Conservation (phyloP, 2,113 vertebrate species). For the Lagopus muta region DNA sequence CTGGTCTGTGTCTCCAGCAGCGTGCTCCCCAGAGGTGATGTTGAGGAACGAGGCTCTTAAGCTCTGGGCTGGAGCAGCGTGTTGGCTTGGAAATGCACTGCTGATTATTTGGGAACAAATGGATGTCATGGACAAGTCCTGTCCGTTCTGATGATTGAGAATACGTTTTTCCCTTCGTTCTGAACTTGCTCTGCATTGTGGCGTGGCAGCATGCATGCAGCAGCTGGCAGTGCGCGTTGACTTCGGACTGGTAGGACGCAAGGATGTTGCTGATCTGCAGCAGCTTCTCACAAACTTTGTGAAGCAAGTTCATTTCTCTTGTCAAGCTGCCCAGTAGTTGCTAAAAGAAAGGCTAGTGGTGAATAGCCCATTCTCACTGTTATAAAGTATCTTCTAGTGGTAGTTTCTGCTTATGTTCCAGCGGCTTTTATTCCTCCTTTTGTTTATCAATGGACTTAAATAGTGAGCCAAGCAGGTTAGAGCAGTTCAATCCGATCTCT, state of each 20-base stretch:
- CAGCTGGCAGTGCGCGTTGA: rapidly evolving
- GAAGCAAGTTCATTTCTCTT: background rate
- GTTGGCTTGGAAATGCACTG: background rate
- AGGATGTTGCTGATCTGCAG: background rate
- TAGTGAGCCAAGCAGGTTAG: background rate
- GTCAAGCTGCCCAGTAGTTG: background rate
- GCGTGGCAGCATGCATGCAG: rapidly evolving
- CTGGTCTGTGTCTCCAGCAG: background rate
- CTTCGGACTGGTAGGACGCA: background rate
- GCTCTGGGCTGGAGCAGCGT: rapidly evolving
- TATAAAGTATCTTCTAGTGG: background rate
- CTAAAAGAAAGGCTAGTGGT: background rate
- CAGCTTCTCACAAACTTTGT: background rate
- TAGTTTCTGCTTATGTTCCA: background rate
- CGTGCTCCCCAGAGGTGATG: rapidly evolving
- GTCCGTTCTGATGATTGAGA: rapidly evolving
- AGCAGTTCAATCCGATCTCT: background rate
- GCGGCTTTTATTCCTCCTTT: background rate
- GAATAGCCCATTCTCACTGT: background rate
- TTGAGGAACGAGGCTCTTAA: rapidly evolving
- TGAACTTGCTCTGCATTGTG: background rate
- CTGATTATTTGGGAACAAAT: background rate
- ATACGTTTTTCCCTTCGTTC: background rate
- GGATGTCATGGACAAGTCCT: rapidly evolving
- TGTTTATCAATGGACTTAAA: background rate